Conservation (phyloP, 2,113 vertebrate species). For the Myotis davidii region DNA sequence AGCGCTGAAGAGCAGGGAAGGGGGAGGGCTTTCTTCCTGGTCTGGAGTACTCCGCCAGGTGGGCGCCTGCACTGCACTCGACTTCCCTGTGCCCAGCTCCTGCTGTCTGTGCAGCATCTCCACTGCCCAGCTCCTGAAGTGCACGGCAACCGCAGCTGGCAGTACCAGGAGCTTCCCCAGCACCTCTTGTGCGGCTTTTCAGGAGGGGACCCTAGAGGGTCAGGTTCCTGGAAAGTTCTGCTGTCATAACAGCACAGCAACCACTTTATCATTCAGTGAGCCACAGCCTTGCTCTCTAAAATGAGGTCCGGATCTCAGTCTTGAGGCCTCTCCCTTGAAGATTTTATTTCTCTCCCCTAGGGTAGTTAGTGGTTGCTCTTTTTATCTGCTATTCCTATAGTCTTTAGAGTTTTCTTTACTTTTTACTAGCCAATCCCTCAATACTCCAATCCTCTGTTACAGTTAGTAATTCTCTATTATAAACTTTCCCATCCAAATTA, state of each 20-base stretch:
- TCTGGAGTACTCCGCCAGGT: background rate
- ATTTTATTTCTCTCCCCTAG: background rate
- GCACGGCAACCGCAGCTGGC: background rate
- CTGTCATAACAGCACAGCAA: background rate
- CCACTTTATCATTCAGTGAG: background rate
- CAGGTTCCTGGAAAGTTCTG: conserved; percentile 7
- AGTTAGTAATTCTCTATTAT: background rate
- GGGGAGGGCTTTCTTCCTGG: background rate
- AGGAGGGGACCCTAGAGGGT: background rate
- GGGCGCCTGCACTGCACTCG: background rate
- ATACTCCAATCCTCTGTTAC: background rate
- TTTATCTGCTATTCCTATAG: background rate
- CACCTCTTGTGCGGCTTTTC: background rate
- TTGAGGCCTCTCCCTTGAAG: background rate
- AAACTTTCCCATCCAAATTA: conserved; percentile 18
- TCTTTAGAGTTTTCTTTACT: background rate
- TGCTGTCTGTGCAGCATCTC: background rate
- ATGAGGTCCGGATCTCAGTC: background rate
- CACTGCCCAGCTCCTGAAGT: background rate
- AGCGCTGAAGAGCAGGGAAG: background rate
- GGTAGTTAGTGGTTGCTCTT: background rate
- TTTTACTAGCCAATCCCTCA: background rate
- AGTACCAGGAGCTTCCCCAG: background rate
- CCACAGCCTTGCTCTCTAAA: background rate
- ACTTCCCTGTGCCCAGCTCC: background rate